Evolutionary conservation across 2,888 invertebrate genomes (phyloP).

Genomic region (Globia sparganii): DNA sequence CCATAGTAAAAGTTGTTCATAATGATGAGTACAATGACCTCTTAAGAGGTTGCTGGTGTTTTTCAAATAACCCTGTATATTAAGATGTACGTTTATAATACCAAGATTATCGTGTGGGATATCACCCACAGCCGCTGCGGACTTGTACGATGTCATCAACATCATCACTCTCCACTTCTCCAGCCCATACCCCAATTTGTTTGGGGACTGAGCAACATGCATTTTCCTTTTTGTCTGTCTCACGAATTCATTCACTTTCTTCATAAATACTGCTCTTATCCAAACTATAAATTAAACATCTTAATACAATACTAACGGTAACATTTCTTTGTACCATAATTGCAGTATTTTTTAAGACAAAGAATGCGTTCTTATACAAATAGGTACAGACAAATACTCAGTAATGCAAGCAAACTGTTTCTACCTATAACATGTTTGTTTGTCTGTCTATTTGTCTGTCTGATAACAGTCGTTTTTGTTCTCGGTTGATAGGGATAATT

Average conservation of each 20-base stretch:
- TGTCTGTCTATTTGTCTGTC: slow-evolving; percentile 6
- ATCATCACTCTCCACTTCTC: no score
- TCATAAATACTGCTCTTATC: neutral
- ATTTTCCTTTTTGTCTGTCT: neutral
- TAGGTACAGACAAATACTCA: slow-evolving; percentile 5
- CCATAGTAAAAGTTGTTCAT: no score
- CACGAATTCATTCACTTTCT: slow-evolving; percentile 1
- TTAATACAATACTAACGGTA: neutral
- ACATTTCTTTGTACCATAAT: slow-evolving; percentile 25
- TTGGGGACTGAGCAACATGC: neutral
- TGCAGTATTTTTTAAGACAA: slow-evolving; percentile 43
- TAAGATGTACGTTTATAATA: no score
- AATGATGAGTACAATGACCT: no score
- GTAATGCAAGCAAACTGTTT: slow-evolving; percentile 20
- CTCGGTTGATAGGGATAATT: slow-evolving; percentile 13
- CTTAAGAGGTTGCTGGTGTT: no score
- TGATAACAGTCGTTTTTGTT: slow-evolving; percentile 51
- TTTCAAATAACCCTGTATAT: no score
- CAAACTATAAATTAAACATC: slow-evolving; percentile 10
- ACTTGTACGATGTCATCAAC: neutral
- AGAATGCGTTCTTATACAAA: slow-evolving; percentile 49
- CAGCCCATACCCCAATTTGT: neutral
- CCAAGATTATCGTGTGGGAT: neutral
- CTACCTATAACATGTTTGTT: slow-evolving; percentile 42
- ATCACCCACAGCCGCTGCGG: no score